These are phyloP conservation scores for Apodemia duryi DNA, from an alignment of 2,888 invertebrate species.

Conservation along the genomic window DNA sequence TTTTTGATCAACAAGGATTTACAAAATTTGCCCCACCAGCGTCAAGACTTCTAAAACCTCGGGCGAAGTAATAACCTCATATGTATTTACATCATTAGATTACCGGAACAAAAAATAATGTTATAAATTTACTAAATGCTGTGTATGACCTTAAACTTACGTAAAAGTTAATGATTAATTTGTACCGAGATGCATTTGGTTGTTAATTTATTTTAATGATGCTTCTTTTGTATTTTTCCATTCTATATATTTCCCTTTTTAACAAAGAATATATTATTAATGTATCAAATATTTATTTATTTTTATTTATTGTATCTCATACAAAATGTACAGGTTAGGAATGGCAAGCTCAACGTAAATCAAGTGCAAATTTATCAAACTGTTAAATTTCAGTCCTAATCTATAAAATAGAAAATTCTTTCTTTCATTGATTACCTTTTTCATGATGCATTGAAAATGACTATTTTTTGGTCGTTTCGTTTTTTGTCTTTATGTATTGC, in stretches of 20 bases:
- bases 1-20: conserved; percentile 92
- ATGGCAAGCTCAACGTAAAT: too few species aligned
- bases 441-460: too few species aligned
- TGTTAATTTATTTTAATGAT: neutral
- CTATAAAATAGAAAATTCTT: too few species aligned
- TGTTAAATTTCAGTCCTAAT: too few species aligned
- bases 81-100: neutral
- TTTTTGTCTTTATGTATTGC: too few species aligned
- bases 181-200: conserved; percentile 1
- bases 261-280: too few species aligned
- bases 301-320: too few species aligned
- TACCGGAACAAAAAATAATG: neutral
- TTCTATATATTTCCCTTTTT: neutral
- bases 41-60: conserved; percentile 86
- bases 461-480: too few species aligned
- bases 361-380: too few species aligned
- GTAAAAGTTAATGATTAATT: neutral
- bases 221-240: neutral
- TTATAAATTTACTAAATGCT: neutral
- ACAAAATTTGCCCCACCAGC: conserved; percentile 89
- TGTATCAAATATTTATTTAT: too few species aligned
- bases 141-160: neutral
- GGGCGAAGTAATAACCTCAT: conserved; percentile 42
- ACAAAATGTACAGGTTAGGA: too few species aligned
- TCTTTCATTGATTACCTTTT: too few species aligned